Conservation (phyloP, 1,140 invertebrate species). For the Bombus polaris region DNA sequence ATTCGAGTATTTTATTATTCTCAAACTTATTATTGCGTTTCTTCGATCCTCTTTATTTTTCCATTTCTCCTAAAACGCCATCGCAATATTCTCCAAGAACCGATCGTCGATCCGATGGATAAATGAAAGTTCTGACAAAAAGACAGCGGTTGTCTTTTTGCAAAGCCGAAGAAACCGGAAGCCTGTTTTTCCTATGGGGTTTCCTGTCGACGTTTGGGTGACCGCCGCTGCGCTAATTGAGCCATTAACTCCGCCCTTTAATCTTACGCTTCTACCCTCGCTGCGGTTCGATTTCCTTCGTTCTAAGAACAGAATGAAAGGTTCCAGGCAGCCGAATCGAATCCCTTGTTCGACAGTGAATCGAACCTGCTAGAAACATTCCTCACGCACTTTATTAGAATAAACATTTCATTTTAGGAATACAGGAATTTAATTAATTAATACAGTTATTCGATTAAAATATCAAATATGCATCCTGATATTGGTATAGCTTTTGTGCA, state of each 20-base stretch:
- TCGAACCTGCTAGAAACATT: conserved; percentile 4
- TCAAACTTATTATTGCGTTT: no score
- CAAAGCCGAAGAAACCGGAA: conserved; percentile 41
- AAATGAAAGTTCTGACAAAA: not conserved
- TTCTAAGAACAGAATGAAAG: conserved; percentile 53
- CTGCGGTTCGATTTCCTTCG: conserved; percentile 60
- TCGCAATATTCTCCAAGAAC: not conserved
- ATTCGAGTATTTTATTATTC: no score
- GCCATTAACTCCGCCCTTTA: conserved; percentile 66
- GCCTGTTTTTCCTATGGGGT: conserved; percentile 53
- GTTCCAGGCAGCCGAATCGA: conserved; percentile 42
- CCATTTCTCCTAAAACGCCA: not conserved
- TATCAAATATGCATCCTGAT: no score
- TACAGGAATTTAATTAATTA: not conserved
- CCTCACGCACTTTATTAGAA: not conserved
- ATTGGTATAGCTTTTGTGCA: no score
- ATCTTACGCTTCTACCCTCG: conserved; percentile 58
- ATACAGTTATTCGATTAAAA: not conserved
- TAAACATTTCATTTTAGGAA: not conserved
- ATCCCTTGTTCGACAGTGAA: not conserved
- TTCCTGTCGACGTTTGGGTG: conserved; percentile 44
- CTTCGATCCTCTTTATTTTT: not conserved
- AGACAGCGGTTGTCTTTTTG: conserved; percentile 4
- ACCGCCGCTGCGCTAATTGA: conserved; percentile 61
- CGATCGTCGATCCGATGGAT: not conserved